Evolutionary conservation across 2,888 invertebrate species (phyloP), one percentile per base, ranked within the genome.

Genomic region (Baronia brevicornis): DNA sequence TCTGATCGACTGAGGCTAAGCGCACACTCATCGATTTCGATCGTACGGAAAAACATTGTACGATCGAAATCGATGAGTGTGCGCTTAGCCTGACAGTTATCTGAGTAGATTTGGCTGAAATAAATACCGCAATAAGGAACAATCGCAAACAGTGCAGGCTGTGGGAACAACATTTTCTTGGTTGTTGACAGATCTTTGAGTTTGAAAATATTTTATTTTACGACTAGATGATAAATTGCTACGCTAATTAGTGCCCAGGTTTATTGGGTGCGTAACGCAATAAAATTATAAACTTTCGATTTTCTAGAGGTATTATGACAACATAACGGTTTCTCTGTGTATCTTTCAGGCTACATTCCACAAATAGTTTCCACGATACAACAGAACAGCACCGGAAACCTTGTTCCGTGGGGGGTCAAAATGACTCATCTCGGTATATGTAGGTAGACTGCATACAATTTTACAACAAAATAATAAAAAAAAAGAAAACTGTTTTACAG

Each of bases 381-480:
- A n/a, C n/a, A n/a, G n/a, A n/a, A n/a, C n/a, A n/a, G n/a, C n/a
- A n/a, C n/a, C n/a, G n/a, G n/a, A n/a, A n/a, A n/a, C n/a, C n/a
- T n/a, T n/a, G n/a, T n/a, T n/a, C n/a, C n/a, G n/a, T n/a, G n/a
- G n/a, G 9, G 9, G 21, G 21, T 21, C 21, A 21, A 21, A 21
- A 21, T 21, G 9, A 21, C 21, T 21, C 21, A 21, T 21, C 21
- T 21, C 7, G 21, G 21, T 21, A 8, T 21, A 21, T 21, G 21
- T 21, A n/a, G n/a, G n/a, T n/a, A 21, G 7, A 21, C 21, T 21
- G 21, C 21, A 21, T 21, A 21, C 9, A 21, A 21, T 8, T 21
- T 21, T 21, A 21, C 21, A 21, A 21, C 21, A 21, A 21, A 21
- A 21, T 21, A 9, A 21, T 21, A 21, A 21, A 21, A 21, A 21